A percentile compares a stretch with the other conserved stretches of the same genome.
These are phyloP conservation scores for Thunnus albacares DNA, from an alignment of 2,797 vertebrate genomes.

Conservation along the genomic window DNA sequence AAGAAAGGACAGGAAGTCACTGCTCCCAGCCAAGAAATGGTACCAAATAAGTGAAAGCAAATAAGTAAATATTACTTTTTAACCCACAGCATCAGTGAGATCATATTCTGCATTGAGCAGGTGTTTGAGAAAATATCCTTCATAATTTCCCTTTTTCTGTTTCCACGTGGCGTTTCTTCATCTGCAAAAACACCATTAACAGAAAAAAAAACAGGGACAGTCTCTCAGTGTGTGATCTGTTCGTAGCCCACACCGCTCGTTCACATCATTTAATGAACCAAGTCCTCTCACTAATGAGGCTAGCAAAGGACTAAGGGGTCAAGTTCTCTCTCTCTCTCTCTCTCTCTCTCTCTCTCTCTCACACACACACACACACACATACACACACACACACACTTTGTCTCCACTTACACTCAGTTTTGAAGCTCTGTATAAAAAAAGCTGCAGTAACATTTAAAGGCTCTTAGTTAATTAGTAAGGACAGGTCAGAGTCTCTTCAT, in stretches of 20 bases:
- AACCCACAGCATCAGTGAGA: neutral
- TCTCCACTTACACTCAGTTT: slow-evolving; percentile 48
- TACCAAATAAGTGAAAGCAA: neutral
- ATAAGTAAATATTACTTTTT: neutral
- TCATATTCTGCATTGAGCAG: neutral
- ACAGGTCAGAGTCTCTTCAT: slow-evolving; percentile 66
- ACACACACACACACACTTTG: slow-evolving; percentile 28
- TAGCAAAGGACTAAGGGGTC: slow-evolving; percentile 73
- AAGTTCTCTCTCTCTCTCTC: slow-evolving; percentile 48
- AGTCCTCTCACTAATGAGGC: slow-evolving; percentile 80
- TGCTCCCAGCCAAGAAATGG: neutral
- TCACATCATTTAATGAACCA: slow-evolving; percentile 80
- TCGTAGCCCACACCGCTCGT: slow-evolving; percentile 46
- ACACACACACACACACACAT: slow-evolving; percentile 22
- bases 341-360: neutral
- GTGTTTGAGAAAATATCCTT: slow-evolving; percentile 6
- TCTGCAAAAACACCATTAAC: slow-evolving; percentile 31
- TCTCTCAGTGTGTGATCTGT: slow-evolving; percentile 65
- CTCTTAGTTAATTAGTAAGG: slow-evolving; percentile 68
- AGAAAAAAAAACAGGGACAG: slow-evolving; percentile 36
- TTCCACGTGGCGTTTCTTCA: slow-evolving; percentile 11
- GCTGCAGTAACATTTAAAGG: slow-evolving; percentile 49
- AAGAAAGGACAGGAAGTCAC: neutral
- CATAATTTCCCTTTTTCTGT: neutral
- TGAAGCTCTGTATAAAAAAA: slow-evolving; percentile 40